phyloP scores from a whole-genome alignment of 2,113 vertebrate species.

The Brachypteracias leptosomus region DNA sequence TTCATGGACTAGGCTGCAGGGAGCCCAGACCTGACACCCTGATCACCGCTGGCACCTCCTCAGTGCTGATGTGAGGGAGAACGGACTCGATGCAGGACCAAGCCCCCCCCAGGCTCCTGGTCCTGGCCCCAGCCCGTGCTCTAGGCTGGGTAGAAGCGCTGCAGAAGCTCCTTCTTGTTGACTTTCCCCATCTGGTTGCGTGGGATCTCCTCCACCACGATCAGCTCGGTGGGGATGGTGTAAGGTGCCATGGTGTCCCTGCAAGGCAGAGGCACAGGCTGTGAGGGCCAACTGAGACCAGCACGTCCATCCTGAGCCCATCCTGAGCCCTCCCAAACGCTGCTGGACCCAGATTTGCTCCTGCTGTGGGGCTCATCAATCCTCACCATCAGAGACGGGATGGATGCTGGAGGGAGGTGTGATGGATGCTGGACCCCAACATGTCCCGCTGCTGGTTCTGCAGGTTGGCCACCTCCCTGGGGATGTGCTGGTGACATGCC shows the following conservation, averaged over 20 bases:
- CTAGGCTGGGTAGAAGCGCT: slow-evolving; percentile 74
- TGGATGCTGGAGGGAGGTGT: no score
- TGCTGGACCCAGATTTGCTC: neutral
- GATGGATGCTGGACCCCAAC: neutral
- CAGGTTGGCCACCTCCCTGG: neutral
- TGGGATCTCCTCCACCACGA: slow-evolving; percentile 88
- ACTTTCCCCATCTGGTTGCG: slow-evolving; percentile 97
- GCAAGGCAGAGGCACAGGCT: neutral
- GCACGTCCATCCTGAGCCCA: neutral
- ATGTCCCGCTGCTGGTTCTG: neutral
- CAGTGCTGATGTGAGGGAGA: accelerated
- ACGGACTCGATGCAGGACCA: accelerated
- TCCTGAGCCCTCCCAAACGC: accelerated
- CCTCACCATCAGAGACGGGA: neutral
- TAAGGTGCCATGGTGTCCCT: slow-evolving; percentile 87
- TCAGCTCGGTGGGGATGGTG: slow-evolving; percentile 83
- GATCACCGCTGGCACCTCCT: accelerated
- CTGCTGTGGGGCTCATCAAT: accelerated
- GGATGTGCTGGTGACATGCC: accelerated
- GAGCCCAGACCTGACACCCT: neutral
- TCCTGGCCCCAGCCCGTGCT: accelerated
- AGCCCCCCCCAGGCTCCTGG: neutral
- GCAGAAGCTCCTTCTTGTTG: slow-evolving; percentile 91
- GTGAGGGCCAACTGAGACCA: accelerated
- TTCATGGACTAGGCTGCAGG: accelerated